Percentiles rank a stretch among this genome's conserved stretches.
Conservation (phyloP, 2,797 vertebrate species). For the Myotis planiceps region DNA sequence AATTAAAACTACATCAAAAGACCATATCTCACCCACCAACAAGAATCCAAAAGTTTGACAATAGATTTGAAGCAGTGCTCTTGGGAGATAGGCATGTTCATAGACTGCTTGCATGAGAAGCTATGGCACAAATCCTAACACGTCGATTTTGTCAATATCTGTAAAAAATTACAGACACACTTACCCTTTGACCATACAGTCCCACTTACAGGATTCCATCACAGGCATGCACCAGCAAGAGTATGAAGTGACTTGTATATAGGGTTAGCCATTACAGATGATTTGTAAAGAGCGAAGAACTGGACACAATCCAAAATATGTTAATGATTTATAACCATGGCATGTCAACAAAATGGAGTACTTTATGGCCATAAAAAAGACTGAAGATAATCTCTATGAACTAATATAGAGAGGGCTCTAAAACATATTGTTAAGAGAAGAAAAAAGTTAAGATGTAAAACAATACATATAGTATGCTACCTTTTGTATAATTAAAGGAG, state of each 20-base stretch:
- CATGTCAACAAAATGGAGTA: not conserved
- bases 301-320: not conserved
- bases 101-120: not conserved
- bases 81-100: not conserved
- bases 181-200: not conserved
- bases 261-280: not conserved
- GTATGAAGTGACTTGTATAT: not conserved
- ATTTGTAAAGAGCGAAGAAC: not conserved
- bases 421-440: not conserved
- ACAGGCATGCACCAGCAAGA: not conserved
- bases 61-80: not conserved
- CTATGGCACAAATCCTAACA: not conserved
- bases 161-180: not conserved
- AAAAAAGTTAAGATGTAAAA: not conserved
- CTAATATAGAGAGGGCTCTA: not conserved
- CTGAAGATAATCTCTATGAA: not conserved
- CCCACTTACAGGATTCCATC: not conserved
- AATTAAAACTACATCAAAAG: constrained; percentile 3
- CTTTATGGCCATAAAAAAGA: not conserved
- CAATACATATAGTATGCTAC: not conserved
- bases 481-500: not conserved
- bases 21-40: not conserved
- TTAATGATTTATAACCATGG: not conserved
- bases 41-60: constrained; percentile 3
- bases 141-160: not conserved